These are phyloP conservation scores for Hypocryptadius cinnamomeus DNA, from an alignment of 2,113 vertebrate genomes.

Conservation along the genomic window DNA sequence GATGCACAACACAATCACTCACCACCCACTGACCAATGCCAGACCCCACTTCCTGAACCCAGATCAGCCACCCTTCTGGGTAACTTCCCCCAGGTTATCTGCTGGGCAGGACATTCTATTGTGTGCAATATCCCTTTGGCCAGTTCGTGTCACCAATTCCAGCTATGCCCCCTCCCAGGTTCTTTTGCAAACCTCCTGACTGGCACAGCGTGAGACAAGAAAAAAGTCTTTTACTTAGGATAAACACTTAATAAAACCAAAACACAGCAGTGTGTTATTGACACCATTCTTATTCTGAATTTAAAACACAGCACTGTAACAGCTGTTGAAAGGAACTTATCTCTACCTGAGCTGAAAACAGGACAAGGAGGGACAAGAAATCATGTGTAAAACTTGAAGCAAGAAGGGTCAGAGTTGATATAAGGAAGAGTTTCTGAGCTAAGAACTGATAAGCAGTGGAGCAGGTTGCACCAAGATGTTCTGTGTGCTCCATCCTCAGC, in stretches of 20 bases:
- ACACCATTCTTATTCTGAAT: background rate
- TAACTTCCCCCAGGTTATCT: background rate
- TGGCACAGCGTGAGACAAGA: background rate
- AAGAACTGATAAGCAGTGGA: background rate
- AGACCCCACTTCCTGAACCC: background rate
- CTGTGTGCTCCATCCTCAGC: background rate
- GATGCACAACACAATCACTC: background rate
- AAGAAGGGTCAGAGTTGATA: background rate
- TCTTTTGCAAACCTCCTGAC: background rate
- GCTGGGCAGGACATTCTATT: background rate
- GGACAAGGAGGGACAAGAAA: background rate
- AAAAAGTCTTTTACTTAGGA: background rate
- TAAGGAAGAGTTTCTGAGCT: background rate
- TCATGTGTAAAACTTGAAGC: background rate
- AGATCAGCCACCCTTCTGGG: background rate
- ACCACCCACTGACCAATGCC: background rate
- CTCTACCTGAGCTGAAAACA: background rate
- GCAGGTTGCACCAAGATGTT: background rate
- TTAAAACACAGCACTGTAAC: background rate
- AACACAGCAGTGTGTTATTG: background rate
- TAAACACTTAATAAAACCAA: background rate
- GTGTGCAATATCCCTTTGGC: background rate
- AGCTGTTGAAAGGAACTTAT: background rate
- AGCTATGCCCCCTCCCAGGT: background rate
- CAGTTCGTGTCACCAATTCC: background rate